These are phyloP conservation scores for Patagioenas fasciata DNA, from an alignment of 2,113 vertebrate genomes.

Conservation along the genomic window DNA sequence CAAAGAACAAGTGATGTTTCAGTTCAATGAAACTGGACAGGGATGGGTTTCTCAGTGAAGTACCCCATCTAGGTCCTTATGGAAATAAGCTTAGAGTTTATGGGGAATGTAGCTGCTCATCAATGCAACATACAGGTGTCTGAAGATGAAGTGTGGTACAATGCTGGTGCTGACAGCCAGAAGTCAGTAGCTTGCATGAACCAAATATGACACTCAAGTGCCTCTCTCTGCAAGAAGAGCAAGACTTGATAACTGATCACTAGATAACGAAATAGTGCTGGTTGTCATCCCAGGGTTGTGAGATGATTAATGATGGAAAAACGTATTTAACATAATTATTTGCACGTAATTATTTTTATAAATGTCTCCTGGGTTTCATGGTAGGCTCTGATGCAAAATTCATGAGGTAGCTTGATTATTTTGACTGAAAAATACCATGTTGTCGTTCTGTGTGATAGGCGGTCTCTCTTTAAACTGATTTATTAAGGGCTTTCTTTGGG, in stretches of 20 bases:
- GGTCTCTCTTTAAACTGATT: not conserved
- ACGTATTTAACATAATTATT: conserved; percentile 35
- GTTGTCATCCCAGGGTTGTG: conserved; percentile 25
- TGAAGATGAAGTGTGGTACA: conserved; percentile 11
- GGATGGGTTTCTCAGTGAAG: not conserved
- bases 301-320: conserved; percentile 45
- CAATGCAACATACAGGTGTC: not conserved
- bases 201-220: conserved; percentile 57
- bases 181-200: not conserved
- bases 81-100: not conserved
- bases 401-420: not conserved
- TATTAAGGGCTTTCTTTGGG: not conserved
- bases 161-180: not conserved
- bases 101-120: not conserved
- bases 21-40: conserved; percentile 45
- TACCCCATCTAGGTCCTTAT: not conserved
- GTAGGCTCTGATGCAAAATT: not conserved
- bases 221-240: conserved; percentile 52
- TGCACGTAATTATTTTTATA: conserved; percentile 35
- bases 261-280: not conserved
- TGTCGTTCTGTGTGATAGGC: not conserved
- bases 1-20: conserved; percentile 53
- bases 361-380: conserved; percentile 7
- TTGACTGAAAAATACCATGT: not conserved
- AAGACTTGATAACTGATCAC: conserved; percentile 41